Percentiles rank a stretch among this genome's conserved stretches.
Conservation (phyloP, 92 coral and sea anemone genomes). For the Anthopleura xanthogrammica region DNA sequence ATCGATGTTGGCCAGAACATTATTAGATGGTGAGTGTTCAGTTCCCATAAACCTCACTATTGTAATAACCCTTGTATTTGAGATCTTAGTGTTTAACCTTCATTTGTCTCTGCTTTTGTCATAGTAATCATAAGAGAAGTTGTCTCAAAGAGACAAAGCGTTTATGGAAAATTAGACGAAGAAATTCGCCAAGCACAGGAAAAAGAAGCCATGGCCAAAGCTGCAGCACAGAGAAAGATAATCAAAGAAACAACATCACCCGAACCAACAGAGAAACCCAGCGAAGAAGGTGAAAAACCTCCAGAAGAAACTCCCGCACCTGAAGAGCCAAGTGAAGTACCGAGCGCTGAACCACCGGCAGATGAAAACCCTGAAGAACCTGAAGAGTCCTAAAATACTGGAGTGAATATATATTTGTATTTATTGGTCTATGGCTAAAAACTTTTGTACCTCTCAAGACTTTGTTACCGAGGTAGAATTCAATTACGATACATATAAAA, state of each 20-base stretch:
- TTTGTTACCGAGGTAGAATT: background rate
- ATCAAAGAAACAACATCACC: constrained; percentile 57
- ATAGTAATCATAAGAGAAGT: constrained; percentile 91
- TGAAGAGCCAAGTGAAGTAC: constrained; percentile 45
- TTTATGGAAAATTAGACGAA: constrained; percentile 80
- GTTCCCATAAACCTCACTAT: background rate
- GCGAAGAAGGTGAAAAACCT: constrained; percentile 34
- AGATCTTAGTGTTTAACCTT: background rate
- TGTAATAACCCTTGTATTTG: background rate
- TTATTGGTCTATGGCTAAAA: background rate
- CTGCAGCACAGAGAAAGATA: constrained; percentile 67
- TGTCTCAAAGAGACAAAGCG: constrained; percentile 69
- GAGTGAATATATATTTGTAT: constrained; percentile 4
- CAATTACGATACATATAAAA: background rate
- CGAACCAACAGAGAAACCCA: constrained; percentile 34
- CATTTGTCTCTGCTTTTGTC: background rate
- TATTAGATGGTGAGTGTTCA: constrained; percentile 79
- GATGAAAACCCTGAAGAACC: constrained; percentile 15
- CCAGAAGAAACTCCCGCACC: constrained; percentile 34
- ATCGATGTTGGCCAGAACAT: constrained; percentile 69
- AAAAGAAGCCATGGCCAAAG: constrained; percentile 75
- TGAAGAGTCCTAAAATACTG: constrained; percentile 3
- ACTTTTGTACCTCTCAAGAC: background rate
- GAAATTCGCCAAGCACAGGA: constrained; percentile 68
- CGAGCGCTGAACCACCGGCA: constrained; percentile 48